Base-by-base conservation (phyloP, 2,888 invertebrate genomes). In the Piscicola geometra region DNA sequence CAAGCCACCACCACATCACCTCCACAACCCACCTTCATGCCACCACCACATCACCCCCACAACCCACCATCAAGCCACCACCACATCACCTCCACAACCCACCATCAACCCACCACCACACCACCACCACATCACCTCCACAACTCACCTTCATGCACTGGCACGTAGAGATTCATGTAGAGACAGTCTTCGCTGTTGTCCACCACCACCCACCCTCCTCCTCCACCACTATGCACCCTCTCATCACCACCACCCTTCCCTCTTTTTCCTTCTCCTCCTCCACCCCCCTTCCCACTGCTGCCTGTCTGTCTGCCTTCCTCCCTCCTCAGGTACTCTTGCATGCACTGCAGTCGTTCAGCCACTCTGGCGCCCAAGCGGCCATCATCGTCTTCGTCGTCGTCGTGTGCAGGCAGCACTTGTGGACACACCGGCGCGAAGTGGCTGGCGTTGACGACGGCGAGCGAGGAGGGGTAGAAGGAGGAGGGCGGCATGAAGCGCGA, bases 221-320 rank as follows among this genome's bases (percentile, higher is more conserved):
- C 36, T 33, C 12, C 33, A 12, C 69, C 12, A n/a, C n/a, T n/a
- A n/a, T n/a, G n/a, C n/a, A n/a, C n/a, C n/a, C n/a, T n/a, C 66
- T 66, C 66, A 21, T 28, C 28, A 18, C 25, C 66, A 21, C 66
- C 28, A 18, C 25, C 66, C 25, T 28, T 25, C 66, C 25, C 66
- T 66, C 66, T 25, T 28, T 66, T 28, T 66, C 66, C 28, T 28
- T 66, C 66, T n/a, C n/a, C n/a, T n/a, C n/a, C n/a, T n/a, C n/a
- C n/a, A 21, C 66, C 28, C 66, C 25, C 66, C 25, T 28, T 25
- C 66, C 25, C 66, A 21, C 66, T 25, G 18, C 25, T 28, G 15
- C 66, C 28, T 28, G n/a, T n/a, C n/a, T n/a, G n/a, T n/a, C n/a
- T n/a, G 15, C 69, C 30, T 30, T 35, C 69, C 30, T 30, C 30